Conservation (phyloP, 2,888 invertebrate species). For the Cryptophagus acutangulus region DNA sequence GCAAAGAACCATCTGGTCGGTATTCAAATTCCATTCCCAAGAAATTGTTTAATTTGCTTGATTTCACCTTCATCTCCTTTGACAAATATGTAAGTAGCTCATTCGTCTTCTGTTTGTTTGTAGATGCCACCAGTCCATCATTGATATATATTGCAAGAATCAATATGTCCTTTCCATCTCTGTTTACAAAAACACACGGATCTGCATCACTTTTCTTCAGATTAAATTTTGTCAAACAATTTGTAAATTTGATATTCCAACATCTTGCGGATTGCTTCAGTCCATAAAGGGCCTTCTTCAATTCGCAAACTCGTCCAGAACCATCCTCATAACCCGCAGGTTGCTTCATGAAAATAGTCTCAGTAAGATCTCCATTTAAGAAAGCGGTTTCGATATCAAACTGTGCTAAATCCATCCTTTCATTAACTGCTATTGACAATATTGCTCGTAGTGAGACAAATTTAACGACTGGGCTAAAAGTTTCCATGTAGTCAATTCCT, state of each 20-base stretch:
- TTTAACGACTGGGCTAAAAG: no score
- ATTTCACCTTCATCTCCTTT: no score
- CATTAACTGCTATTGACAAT: no score
- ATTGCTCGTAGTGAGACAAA: no score
- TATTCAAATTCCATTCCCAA: constrained; percentile 12
- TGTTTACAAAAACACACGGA: constrained; percentile 32
- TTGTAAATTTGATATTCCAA: constrained; percentile 36
- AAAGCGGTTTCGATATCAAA: no score
- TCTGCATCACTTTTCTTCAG: constrained; percentile 28
- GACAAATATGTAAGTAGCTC: no score
- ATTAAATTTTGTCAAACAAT: constrained; percentile 21
- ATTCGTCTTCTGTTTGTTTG: constrained; percentile 13
- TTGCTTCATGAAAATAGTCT: no score
- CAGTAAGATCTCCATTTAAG: no score
- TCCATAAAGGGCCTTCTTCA: constrained; percentile 39
- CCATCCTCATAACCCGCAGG: no score
- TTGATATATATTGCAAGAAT: constrained; percentile 36
- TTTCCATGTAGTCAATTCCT: no score
- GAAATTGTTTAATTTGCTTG: background rate
- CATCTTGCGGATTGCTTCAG: constrained; percentile 39
- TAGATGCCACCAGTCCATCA: constrained; percentile 30
- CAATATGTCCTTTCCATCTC: constrained; percentile 18
- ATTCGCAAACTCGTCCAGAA: constrained; percentile 29
- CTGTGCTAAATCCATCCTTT: no score
- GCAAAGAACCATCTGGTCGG: constrained; percentile 6